phyloP scores from a whole-genome alignment of 2,888 invertebrate species.

The Epistrophe grossulariae region DNA sequence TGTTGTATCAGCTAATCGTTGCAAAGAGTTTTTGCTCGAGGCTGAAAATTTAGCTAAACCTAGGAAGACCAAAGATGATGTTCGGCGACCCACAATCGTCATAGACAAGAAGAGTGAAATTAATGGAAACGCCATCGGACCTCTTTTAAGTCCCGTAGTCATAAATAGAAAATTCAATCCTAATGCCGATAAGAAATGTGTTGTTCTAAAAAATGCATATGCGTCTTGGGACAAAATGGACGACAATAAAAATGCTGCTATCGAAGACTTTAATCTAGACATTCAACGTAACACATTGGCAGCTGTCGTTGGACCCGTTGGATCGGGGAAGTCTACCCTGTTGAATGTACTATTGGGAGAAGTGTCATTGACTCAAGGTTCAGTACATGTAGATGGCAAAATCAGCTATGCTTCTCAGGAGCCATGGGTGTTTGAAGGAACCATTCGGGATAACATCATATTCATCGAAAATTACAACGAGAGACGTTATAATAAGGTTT shows the following conservation, averaged over 20 bases:
- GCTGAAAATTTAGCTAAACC: conserved; percentile 78
- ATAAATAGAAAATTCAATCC: conserved; percentile 77
- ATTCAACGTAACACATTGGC: conserved; percentile 79
- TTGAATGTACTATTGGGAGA: conserved; percentile 90
- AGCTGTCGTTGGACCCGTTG: conserved; percentile 89
- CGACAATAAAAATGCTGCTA: conserved; percentile 78
- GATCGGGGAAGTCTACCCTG: conserved; percentile 90
- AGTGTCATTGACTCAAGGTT: conserved; percentile 87
- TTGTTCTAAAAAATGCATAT: conserved; percentile 84
- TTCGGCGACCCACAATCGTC: conserved; percentile 73
- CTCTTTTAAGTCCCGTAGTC: conserved; percentile 74
- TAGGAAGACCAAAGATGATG: conserved; percentile 58
- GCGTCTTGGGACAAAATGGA: conserved; percentile 85
- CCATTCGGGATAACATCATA: conserved; percentile 95
- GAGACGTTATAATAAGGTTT: conserved; percentile 84
- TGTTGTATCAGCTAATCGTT: conserved; percentile 89
- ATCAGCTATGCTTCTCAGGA: conserved; percentile 92
- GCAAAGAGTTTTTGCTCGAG: conserved; percentile 87
- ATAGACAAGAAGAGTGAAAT: conserved; percentile 78
- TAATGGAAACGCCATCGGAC: conserved; percentile 75
- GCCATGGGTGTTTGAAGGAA: conserved; percentile 92
- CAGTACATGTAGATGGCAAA: conserved; percentile 86
- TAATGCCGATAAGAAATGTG: conserved; percentile 78
- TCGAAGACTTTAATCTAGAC: conserved; percentile 84
- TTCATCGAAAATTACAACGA: conserved; percentile 91